phyloP scores from a whole-genome alignment of 92 coral and sea anemone genomes.

The Porites divaricata region DNA sequence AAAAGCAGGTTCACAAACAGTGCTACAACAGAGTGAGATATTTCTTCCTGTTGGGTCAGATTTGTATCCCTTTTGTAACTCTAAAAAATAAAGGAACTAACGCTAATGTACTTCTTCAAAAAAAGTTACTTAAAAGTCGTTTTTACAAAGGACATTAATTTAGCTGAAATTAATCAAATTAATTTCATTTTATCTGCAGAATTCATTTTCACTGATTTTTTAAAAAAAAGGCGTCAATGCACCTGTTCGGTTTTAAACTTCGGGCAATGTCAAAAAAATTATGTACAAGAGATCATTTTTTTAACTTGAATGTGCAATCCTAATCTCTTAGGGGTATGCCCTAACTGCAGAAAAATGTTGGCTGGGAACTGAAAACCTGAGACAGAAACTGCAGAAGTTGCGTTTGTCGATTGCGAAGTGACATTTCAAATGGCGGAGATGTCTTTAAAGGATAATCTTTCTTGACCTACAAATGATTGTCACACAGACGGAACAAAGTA shows the following conservation, averaged over 20 bases:
- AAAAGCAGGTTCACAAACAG: slow-evolving; percentile 8
- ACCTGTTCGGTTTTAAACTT: not conserved
- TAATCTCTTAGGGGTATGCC: slow-evolving; percentile 37
- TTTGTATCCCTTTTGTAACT: not conserved
- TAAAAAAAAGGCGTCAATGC: not conserved
- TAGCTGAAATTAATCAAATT: slow-evolving; percentile 1
- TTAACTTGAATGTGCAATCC: slow-evolving; percentile 6
- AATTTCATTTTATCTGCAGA: not conserved
- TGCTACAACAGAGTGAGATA: slow-evolving; percentile 36
- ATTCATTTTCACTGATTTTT: no score
- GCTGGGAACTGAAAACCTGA: slow-evolving; percentile 12
- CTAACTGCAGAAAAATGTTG: slow-evolving; percentile 41
- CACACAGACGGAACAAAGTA: not conserved
- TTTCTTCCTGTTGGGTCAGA: slow-evolving; percentile 51
- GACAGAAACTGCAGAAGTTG: slow-evolving; percentile 8
- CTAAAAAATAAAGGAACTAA: not conserved
- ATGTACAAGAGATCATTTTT: not conserved
- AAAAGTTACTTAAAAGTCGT: not conserved
- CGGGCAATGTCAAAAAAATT: no score
- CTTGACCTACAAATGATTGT: not conserved
- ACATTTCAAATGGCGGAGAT: slow-evolving; percentile 32
- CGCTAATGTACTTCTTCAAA: not conserved
- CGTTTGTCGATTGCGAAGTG: slow-evolving; percentile 34
- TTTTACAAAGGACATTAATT: not conserved
- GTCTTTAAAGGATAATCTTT: slow-evolving; percentile 13